These are phyloP conservation scores for Phaethon lepturus DNA, from an alignment of 2,113 vertebrate species.

Conservation along the genomic window DNA sequence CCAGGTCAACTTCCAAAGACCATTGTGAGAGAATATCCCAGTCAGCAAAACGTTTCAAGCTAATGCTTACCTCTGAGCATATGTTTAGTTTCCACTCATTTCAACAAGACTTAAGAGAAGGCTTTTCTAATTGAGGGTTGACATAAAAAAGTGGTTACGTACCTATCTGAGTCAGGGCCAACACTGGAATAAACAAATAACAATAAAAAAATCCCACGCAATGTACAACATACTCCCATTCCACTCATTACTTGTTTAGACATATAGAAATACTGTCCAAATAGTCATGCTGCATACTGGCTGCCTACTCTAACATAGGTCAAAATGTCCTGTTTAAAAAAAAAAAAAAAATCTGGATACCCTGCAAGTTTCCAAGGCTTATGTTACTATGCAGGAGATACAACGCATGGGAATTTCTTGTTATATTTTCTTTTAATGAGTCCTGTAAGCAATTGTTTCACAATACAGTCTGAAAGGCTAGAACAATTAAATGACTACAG, in stretches of 20 bases:
- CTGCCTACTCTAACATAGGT: background rate
- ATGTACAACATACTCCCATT: background rate
- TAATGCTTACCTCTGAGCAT: background rate
- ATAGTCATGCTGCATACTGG: background rate
- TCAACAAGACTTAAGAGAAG: background rate
- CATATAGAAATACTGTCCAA: background rate
- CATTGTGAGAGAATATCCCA: background rate
- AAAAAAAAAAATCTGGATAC: background rate
- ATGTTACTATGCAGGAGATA: constrained; percentile 38
- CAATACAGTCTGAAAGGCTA: constrained; percentile 59
- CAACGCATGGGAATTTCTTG: constrained; percentile 25
- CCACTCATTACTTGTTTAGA: background rate
- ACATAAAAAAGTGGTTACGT: background rate
- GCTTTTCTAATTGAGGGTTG: background rate
- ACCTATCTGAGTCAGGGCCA: background rate
- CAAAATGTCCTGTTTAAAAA: background rate
- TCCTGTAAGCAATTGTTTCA: constrained; percentile 65
- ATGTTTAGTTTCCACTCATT: background rate
- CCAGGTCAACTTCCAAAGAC: background rate
- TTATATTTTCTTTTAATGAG: constrained; percentile 62
- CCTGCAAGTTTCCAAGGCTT: constrained; percentile 36
- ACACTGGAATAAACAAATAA: background rate
- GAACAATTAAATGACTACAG: constrained; percentile 72
- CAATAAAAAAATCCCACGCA: background rate
- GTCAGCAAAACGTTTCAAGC: background rate